A percentile compares a stretch with the other conserved stretches of the same genome.
phyloP scores from a whole-genome alignment of 2,797 vertebrate species.

The Parauchenoglanis ngamensis region DNA sequence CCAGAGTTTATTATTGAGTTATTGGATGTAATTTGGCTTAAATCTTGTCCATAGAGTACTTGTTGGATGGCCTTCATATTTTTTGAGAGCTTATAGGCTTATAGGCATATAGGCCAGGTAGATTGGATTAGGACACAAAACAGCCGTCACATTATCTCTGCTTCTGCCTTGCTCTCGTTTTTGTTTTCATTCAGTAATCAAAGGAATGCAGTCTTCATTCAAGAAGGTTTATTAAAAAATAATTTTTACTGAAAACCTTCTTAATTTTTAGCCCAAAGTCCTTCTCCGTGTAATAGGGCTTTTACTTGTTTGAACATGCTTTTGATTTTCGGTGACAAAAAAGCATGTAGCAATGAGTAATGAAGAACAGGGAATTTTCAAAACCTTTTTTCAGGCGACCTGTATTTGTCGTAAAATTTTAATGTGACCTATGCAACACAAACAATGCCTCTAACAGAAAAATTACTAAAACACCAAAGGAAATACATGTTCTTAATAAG shows the following conservation, averaged over 20 bases:
- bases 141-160: not conserved
- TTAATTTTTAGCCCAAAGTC: too few relatives aligned
- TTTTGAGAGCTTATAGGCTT: conserved; percentile 59
- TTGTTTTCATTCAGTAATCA: not conserved
- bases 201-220: not conserved
- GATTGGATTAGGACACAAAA: too few relatives aligned
- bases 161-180: not conserved
- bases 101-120: conserved; percentile 46
- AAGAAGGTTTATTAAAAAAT: too few relatives aligned
- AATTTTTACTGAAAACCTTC: too few relatives aligned
- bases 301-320: not conserved
- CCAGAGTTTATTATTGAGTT: conserved; percentile 46
- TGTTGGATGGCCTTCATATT: conserved; percentile 51
- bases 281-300: not conserved
- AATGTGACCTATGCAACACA: not conserved
- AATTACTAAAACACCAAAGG: not conserved
- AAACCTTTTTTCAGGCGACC: not conserved
- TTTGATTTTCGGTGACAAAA: not conserved
- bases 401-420: not conserved
- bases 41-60: conserved; percentile 54
- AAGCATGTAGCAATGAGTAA: too few relatives aligned
- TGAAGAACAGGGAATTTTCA: not conserved
- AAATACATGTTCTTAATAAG: too few relatives aligned
- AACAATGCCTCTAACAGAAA: not conserved
- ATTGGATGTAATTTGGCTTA: conserved; percentile 44